These are phyloP conservation scores for Mycogona germanica DNA, from an alignment of 2,888 invertebrate genomes.

Conservation along the genomic window DNA sequence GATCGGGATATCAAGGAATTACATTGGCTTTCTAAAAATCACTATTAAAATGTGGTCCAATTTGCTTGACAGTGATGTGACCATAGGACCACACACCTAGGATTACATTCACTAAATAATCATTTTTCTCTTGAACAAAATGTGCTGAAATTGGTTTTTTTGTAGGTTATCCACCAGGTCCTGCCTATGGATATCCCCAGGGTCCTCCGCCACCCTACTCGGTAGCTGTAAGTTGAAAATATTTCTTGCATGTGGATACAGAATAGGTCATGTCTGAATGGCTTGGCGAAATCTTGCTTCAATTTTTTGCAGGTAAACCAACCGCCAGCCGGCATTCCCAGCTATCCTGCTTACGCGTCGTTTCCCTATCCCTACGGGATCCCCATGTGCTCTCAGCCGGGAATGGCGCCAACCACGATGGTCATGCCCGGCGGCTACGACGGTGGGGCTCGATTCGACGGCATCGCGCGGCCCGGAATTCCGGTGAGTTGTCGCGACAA, in stretches of 20 bases:
- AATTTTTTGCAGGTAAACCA: conserved; percentile 18
- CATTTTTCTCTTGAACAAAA: not conserved
- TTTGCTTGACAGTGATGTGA: no score
- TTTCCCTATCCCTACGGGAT: conserved; percentile 18
- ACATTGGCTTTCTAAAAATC: no score
- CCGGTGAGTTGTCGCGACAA: conserved; percentile 45
- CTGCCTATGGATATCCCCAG: conserved; percentile 39
- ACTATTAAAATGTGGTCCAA: no score
- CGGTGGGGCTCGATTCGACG: conserved; percentile 68
- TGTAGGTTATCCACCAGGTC: conserved; percentile 40
- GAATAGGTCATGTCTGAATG: not conserved
- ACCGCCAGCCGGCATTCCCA: conserved; percentile 10
- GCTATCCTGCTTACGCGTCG: conserved; percentile 17
- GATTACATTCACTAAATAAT: not conserved
- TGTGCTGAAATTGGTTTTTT: no score
- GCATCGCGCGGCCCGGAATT: conserved; percentile 58
- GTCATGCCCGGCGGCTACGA: conserved; percentile 48
- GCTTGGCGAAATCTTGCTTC: no score
- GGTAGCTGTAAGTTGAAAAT: conserved; percentile 22
- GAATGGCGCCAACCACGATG: conserved; percentile 23
- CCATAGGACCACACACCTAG: no score
- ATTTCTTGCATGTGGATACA: no score
- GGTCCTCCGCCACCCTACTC: conserved; percentile 49
- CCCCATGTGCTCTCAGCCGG: conserved; percentile 14
- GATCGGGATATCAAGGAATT: no score